Evolutionary conservation across 1,140 invertebrate genomes (phyloP).

Genomic region (Bombyx mandarina): DNA sequence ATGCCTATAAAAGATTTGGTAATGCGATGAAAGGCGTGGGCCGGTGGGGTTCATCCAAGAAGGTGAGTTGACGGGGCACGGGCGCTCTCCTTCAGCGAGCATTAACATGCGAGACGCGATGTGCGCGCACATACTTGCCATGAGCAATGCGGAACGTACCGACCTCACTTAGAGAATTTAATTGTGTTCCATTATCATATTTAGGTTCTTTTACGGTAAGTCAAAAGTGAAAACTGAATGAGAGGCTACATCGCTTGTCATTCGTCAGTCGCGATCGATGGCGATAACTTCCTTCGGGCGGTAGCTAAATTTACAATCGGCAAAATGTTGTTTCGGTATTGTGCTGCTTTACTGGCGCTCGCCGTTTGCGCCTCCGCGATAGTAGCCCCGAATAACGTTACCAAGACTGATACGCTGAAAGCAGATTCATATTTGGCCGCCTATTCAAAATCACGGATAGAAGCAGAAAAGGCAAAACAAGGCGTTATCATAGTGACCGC

Average conservation of each 20-base stretch:
- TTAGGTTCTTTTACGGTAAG: slow-evolving; percentile 69
- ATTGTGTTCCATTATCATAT: slow-evolving; percentile 71
- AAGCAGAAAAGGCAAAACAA: slow-evolving; percentile 60
- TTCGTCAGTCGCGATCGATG: slow-evolving; percentile 60
- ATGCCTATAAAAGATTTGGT: slow-evolving; percentile 48
- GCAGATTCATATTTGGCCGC: slow-evolving; percentile 58
- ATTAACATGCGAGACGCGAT: slow-evolving; percentile 51
- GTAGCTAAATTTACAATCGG: slow-evolving; percentile 33
- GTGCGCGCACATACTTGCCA: slow-evolving; percentile 53
- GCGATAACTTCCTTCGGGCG: slow-evolving; percentile 52
- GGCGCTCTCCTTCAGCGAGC: slow-evolving; percentile 2
- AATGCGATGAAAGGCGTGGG: slow-evolving; percentile 43
- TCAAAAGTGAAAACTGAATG: slow-evolving; percentile 69
- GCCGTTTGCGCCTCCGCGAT: slow-evolving; percentile 44
- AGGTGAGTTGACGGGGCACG: slow-evolving; percentile 30
- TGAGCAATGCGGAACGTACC: slow-evolving; percentile 64
- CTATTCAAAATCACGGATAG: slow-evolving; percentile 56
- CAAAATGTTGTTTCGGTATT: slow-evolving; percentile 39
- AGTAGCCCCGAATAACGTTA: slow-evolving; percentile 44
- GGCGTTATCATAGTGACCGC: slow-evolving; percentile 60
- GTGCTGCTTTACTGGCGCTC: slow-evolving; percentile 30
- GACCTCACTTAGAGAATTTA: slow-evolving; percentile 66
- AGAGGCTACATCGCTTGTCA: slow-evolving; percentile 43
- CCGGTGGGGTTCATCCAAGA: slow-evolving; percentile 47
- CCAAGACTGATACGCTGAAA: slow-evolving; percentile 35